phyloP scores from a whole-genome alignment of 2,113 vertebrate species.

The Pluvialis apricaria region DNA sequence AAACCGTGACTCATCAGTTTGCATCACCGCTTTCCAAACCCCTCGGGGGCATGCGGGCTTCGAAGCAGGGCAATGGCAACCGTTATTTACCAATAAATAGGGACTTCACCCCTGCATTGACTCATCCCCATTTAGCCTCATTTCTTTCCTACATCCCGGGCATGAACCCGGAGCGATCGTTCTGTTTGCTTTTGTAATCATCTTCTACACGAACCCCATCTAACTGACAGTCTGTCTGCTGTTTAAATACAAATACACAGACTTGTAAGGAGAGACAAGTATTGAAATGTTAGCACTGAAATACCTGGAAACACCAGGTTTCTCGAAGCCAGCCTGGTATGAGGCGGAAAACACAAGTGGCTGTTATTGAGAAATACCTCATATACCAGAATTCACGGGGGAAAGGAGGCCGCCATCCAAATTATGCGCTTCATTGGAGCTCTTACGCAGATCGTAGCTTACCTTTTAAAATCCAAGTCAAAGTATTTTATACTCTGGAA shows the following conservation, averaged over 20 bases:
- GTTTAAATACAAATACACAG: neutral
- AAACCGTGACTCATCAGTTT: slow-evolving; percentile 29
- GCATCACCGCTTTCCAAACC: slow-evolving; percentile 4
- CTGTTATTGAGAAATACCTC: neutral
- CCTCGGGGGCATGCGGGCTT: neutral
- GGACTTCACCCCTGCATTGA: neutral
- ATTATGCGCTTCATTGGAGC: neutral
- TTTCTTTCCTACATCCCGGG: neutral
- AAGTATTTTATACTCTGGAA: neutral
- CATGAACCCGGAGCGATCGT: neutral
- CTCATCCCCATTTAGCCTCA: neutral
- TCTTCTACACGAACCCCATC: neutral
- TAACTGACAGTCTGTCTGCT: neutral
- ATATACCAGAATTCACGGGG: neutral
- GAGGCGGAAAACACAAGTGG: neutral
- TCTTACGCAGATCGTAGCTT: neutral
- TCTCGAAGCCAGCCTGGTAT: neutral
- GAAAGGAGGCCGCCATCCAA: neutral
- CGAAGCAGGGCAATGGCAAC: neutral
- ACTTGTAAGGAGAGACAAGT: neutral
- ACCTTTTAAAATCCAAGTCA: neutral
- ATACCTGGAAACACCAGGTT: neutral
- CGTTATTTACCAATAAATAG: neutral
- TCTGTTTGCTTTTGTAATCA: neutral
- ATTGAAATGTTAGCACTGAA: neutral